A percentile compares a stretch with the other conserved stretches of the same genome.
These are phyloP conservation scores for Nowickia ferox DNA, from an alignment of 2,888 invertebrate species.

Conservation along the genomic window DNA sequence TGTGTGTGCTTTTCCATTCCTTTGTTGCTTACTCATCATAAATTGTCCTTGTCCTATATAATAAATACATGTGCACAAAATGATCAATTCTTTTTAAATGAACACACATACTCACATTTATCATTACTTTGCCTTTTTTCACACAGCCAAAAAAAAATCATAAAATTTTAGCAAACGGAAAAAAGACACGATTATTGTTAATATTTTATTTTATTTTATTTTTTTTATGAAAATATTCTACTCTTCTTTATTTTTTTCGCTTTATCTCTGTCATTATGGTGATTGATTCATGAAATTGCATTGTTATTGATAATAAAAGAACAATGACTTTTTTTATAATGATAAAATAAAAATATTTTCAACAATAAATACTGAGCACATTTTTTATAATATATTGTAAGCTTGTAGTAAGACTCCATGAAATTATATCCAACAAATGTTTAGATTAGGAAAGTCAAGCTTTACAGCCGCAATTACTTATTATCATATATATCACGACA, in stretches of 20 bases:
- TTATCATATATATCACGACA: too few relatives aligned
- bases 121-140: neutral
- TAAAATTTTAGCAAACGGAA: neutral
- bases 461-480: too few relatives aligned
- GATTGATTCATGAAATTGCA: slow-evolving; percentile 59
- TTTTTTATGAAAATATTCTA: slow-evolving; percentile 26
- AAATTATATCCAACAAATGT: too few relatives aligned
- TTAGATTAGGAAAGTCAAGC: too few relatives aligned
- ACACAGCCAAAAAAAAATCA: neutral
- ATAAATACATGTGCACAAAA: slow-evolving; percentile 52
- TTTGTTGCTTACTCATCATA: slow-evolving; percentile 70
- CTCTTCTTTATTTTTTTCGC: slow-evolving; percentile 1
- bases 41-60: slow-evolving; percentile 71
- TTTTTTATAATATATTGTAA: too few relatives aligned
- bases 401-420: too few relatives aligned
- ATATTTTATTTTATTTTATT: slow-evolving; percentile 50
- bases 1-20: neutral
- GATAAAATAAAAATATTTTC: too few relatives aligned
- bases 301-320: slow-evolving; percentile 33
- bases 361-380: too few relatives aligned
- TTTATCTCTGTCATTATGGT: slow-evolving; percentile 58
- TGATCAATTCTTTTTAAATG: slow-evolving; percentile 63
- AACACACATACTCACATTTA: neutral
- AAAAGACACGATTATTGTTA: slow-evolving; percentile 24
- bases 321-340: slow-evolving; percentile 2